Conservation (phyloP, 2,888 invertebrate species). For the Epistrophe grossulariae region DNA sequence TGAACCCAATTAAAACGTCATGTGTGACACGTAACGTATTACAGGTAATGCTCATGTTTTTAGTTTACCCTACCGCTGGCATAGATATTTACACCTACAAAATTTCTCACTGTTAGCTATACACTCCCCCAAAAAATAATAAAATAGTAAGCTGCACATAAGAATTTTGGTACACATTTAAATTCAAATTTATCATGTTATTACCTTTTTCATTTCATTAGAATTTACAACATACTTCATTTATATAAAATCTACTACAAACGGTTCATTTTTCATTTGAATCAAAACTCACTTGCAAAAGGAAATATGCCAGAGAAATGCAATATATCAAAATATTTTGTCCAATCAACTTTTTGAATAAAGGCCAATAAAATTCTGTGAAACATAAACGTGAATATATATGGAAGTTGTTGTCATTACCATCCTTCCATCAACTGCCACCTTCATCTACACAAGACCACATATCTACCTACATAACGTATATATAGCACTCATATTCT, state of each 20-base stretch:
- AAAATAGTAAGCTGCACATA: too few relatives aligned
- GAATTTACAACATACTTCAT: background rate
- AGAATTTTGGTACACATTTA: too few relatives aligned
- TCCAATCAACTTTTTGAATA: slow-evolving; percentile 50
- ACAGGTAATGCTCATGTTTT: too few relatives aligned
- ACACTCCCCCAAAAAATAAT: too few relatives aligned
- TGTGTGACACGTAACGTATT: too few relatives aligned
- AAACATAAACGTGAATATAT: background rate
- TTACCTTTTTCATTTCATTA: background rate
- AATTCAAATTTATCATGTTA: too few relatives aligned
- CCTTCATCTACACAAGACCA: background rate
- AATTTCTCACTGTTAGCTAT: too few relatives aligned
- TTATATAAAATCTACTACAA: background rate
- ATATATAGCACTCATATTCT: background rate
- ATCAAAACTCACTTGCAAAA: slow-evolving; percentile 30
- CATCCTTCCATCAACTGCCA: background rate
- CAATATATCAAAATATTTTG: slow-evolving; percentile 45
- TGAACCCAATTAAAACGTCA: too few relatives aligned
- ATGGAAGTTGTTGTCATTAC: slow-evolving; percentile 4
- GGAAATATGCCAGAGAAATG: slow-evolving; percentile 37
- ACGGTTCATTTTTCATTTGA: slow-evolving; percentile 1
- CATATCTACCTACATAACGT: background rate
- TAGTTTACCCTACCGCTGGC: too few relatives aligned
- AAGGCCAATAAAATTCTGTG: slow-evolving; percentile 20
- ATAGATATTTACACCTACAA: too few relatives aligned